These are phyloP conservation scores for Dicranocentrus wangi DNA, from an alignment of 2,888 invertebrate genomes.

Conservation along the genomic window DNA sequence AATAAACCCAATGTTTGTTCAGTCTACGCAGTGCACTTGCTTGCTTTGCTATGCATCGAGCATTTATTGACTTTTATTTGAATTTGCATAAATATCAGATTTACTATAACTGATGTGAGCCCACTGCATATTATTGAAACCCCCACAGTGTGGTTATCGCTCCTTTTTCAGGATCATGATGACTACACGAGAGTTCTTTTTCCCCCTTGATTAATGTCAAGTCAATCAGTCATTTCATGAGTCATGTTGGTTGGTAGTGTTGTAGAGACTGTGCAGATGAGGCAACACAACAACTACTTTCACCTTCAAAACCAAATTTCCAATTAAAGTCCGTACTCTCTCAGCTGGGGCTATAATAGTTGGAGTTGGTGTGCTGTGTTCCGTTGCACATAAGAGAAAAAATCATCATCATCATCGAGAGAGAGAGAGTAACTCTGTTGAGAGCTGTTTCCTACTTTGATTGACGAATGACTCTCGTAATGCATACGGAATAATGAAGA, in stretches of 20 bases:
- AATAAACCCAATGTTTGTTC: not conserved
- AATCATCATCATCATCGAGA: not conserved
- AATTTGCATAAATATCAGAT: slow-evolving; percentile 53
- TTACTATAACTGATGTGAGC: no score
- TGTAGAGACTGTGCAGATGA: no score
- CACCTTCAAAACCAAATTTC: slow-evolving; percentile 36
- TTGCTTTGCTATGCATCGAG: slow-evolving; percentile 34
- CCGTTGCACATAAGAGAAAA: no score
- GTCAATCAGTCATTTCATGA: slow-evolving; percentile 50
- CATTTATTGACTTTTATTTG: slow-evolving; percentile 30
- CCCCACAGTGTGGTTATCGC: not conserved
- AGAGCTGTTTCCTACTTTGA: not conserved
- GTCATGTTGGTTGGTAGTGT: slow-evolving; percentile 4
- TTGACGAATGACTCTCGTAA: slow-evolving; percentile 9
- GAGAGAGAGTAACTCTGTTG: not conserved
- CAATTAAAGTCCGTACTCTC: slow-evolving; percentile 27
- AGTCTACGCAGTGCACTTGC: not conserved
- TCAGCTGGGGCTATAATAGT: not conserved
- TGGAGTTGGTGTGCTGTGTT: no score
- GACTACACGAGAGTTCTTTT: slow-evolving; percentile 24
- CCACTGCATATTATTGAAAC: no score
- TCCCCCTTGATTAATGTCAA: slow-evolving; percentile 46
- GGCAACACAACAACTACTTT: slow-evolving; percentile 9
- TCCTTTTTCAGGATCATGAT: slow-evolving; percentile 18
- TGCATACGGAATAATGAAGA: slow-evolving; percentile 13